Conservation (phyloP, 2,113 vertebrate species). For the Xenus cinereus region DNA sequence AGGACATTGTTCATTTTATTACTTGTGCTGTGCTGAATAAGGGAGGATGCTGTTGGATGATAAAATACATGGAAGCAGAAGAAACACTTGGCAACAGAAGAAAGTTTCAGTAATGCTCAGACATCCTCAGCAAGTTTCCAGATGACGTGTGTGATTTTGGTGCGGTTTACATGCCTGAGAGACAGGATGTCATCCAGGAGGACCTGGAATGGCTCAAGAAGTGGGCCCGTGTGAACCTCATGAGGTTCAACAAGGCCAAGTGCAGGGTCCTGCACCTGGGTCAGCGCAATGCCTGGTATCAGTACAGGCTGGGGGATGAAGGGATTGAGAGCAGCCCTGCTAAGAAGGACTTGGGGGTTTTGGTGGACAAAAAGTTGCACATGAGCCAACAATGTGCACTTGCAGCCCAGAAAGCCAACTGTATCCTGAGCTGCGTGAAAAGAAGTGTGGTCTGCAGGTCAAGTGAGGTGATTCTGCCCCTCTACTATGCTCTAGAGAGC, state of each 20-base stretch:
- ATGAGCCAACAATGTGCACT: neutral
- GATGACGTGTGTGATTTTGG: neutral
- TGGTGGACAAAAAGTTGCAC: neutral
- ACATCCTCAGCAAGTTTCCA: neutral
- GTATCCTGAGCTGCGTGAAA: neutral
- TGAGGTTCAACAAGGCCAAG: neutral
- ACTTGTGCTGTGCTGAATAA: neutral
- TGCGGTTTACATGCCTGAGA: neutral
- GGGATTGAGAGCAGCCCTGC: neutral
- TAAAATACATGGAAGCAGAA: neutral
- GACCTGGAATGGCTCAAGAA: neutral
- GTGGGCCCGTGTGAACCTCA: neutral
- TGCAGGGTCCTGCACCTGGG: neutral
- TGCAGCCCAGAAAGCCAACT: neutral
- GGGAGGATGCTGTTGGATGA: neutral
- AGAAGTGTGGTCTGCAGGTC: neutral
- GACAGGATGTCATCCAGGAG: neutral
- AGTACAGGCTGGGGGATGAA: neutral
- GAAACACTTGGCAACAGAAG: neutral
- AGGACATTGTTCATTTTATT: slow-evolving; percentile 18
- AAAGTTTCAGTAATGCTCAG: neutral
- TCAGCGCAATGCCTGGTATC: neutral
- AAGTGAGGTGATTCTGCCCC: neutral
- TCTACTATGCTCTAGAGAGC: neutral
- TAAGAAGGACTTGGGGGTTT: neutral